Conservation (phyloP, 2,113 vertebrate genomes). For the Poicephalus gulielmi region DNA sequence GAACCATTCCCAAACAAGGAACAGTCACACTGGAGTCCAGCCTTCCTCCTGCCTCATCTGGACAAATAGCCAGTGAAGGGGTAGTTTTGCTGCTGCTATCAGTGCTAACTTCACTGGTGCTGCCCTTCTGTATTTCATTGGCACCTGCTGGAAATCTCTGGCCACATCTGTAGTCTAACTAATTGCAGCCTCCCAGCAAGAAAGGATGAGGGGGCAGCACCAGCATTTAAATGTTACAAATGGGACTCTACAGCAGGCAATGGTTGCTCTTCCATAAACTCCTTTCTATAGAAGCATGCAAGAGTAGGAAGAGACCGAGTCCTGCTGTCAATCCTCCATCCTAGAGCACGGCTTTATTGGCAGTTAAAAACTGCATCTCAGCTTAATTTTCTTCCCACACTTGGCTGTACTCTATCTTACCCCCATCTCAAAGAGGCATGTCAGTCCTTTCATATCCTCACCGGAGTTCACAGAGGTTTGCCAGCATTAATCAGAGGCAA, state of each 20-base stretch:
- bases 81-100: neutral
- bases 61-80: neutral
- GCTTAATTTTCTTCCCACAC: constrained; percentile 59
- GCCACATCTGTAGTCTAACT: neutral
- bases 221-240: neutral
- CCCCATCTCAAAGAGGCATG: constrained; percentile 44
- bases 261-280: neutral
- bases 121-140: neutral
- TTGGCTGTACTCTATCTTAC: constrained; percentile 51
- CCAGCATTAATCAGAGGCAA: constrained; percentile 52
- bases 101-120: neutral
- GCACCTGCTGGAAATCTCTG: neutral
- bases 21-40: neutral
- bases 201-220: neutral
- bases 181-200: neutral
- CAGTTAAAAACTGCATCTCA: constrained; percentile 56
- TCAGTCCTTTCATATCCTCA: constrained; percentile 52
- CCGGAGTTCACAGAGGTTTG: constrained; percentile 56
- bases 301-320: neutral
- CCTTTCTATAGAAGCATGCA: neutral
- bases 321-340: neutral
- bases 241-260: neutral
- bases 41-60: neutral
- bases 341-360: constrained; percentile 28
- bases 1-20: neutral